Base-by-base conservation (phyloP, 2,797 vertebrate genomes). In the Carapus acus region DNA sequence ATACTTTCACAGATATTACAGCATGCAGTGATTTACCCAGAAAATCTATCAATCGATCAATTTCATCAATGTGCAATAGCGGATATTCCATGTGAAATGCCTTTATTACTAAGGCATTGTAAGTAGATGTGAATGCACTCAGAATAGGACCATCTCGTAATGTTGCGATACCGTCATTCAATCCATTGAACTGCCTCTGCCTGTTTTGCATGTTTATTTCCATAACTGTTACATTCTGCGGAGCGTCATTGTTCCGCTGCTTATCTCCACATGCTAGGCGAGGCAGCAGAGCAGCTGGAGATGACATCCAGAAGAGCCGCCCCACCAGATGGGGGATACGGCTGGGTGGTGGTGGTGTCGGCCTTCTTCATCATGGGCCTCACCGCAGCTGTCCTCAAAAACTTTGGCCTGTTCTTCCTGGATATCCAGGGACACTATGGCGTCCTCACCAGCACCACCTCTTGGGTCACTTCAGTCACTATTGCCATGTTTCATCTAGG, bases 321-420 rank as follows among this genome's bases (percentile, higher is more conserved):
- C 2, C 67, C 81, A 33, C 85, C 79, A 2, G 86, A 88, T 0
- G 82, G 85, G 12, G 84, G 88, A 1, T 90, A 89, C 2, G 85
- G 89, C 48, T 90, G 88, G 87, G 79, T 90, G 55, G 87, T 91
- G 43, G 84, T 88, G 22, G 60, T 57, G 12, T 88, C 88, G 0
- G 82, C 86, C 65, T 90, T 91, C 45, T 31, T 83, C 36, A 56
- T 79, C 62, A 88, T 86, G 81, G 89, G 88, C 16, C 84, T 91
- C 21, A 88, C 85, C 1, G 58, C 73, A 23, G 86, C 82, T 0
- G 74, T 89, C 47, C 78, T 86, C 22, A 90, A 89, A 66, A 88
- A 85, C 73, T 86, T 84, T 3, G 86, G 88, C 34, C 49, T 88
- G 31, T 90, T 91, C 74, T 91, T 91, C 70, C 60, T 86, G 71